These are phyloP conservation scores for Drosophila quasianomalipes DNA, from an alignment of 2,888 invertebrate genomes.

Conservation along the genomic window DNA sequence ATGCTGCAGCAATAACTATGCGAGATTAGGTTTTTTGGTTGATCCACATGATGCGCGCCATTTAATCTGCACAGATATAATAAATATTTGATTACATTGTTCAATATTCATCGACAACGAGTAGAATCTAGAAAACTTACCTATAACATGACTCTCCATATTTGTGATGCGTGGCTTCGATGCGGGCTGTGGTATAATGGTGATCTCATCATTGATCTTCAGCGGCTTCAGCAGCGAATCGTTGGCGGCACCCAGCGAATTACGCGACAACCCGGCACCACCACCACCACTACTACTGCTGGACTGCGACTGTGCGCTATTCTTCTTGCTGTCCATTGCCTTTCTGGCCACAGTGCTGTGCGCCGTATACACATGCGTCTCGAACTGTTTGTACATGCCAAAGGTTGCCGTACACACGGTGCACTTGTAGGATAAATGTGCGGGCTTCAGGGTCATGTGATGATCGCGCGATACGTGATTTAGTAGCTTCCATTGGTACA, in stretches of 20 bases:
- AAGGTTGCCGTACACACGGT: slow-evolving; percentile 98
- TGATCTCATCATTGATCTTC: slow-evolving; percentile 95
- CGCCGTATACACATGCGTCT: slow-evolving; percentile 96
- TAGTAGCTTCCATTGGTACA: slow-evolving; percentile 96
- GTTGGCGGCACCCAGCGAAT: slow-evolving; percentile 82
- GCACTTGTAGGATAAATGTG: slow-evolving; percentile 97
- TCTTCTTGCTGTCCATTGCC: slow-evolving; percentile 89
- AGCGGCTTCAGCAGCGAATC: slow-evolving; percentile 92
- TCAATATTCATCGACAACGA: background rate
- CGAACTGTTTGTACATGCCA: slow-evolving; percentile 97
- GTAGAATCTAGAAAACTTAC: slow-evolving; percentile 60
- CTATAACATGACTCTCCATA: slow-evolving; percentile 86
- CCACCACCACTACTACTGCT: slow-evolving; percentile 51
- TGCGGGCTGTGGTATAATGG: slow-evolving; percentile 94
- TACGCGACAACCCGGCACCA: slow-evolving; percentile 69
- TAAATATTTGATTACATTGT: background rate
- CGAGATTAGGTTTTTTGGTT: slow-evolving; percentile 77
- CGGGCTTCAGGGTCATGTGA: slow-evolving; percentile 95
- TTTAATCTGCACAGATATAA: slow-evolving; percentile 56
- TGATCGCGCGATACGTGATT: slow-evolving; percentile 97
- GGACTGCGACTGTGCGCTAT: slow-evolving; percentile 74
- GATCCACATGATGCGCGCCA: slow-evolving; percentile 59
- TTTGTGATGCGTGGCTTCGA: slow-evolving; percentile 85
- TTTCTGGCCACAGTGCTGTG: slow-evolving; percentile 96
- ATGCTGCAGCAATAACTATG: slow-evolving; percentile 69